Base-by-base conservation (phyloP, 2,113 vertebrate species). In the Scopus umbretta region DNA sequence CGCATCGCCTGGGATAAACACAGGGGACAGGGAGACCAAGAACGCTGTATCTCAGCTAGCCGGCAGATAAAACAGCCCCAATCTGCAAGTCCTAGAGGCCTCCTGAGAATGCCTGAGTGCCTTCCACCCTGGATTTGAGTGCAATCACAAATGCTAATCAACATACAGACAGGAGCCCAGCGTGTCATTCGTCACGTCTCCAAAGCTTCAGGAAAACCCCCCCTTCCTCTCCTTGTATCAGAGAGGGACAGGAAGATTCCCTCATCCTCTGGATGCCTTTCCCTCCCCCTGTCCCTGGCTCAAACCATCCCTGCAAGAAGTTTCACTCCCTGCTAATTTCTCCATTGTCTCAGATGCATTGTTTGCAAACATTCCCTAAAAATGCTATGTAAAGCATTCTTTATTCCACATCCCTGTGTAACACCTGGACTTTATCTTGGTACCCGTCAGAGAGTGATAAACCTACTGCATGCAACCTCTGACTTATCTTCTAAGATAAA, bases 341-440 rank as follows among this genome's bases (percentile, higher is more conserved):
- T 92, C 87, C 81, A 94, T 96, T 97, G 95, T 96, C 94, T 86
- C 78, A 26, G 67, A 55, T 23, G 45, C 84, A 92, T 94, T 95
- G 95, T 96, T 95, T 94, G 95, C 81, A 88, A 92, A 95, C 78
- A 81, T 43, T 80, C 66, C 86, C 85, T 80, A 90, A 90, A 95
- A 93, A 87, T n/a, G 65, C 66, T 21, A 43, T 17, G 45, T 71
- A 17, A 89, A 89, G 78, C 43, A 49, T 76, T 71, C 94, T 66
- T 65, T 58, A 81, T 80, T 91, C 67, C 93, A 82, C 84, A 78
- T 95, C 95, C 81, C 80, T 30, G 1, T 38, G 88, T 82, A 94
- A 80, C 94, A 95, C 87, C 96, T 96, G 96, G 87, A 32, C 47
- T 85, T 96, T 97, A 97, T 97, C 94, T 93, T 27, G 52, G 62